Base-by-base conservation (phyloP, 2,888 invertebrate species). In the Anthoptus insignis region DNA sequence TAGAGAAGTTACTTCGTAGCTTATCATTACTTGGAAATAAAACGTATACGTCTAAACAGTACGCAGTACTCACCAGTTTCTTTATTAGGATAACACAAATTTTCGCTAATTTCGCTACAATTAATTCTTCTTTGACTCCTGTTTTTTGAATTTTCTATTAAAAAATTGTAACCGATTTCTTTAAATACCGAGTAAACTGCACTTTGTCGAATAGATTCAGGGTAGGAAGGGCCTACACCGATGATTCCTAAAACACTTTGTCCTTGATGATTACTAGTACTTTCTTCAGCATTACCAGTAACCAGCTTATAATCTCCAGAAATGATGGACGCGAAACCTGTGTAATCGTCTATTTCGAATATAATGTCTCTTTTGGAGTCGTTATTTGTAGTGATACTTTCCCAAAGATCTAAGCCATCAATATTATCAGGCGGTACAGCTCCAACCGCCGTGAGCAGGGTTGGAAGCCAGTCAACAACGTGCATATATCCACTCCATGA, bases 401-500 rank as follows among this genome's bases (percentile, higher is more conserved):
- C 71, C 93, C 93, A 93, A 8, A 85, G 80, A 72, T 89, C 79
- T 13, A 86, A 70, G 7, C 93, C 92, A 73, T 91, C 89, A 19
- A 92, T 81, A 49, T 77, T 73, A 21, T 67, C 21, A 3, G 88
- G 87, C 5, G 76, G 39, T 19, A 80, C 68, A 49, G 75, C 74
- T 34, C 86, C 88, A n/a, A 80, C 82, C 16, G 89, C 91, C 56
- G 73, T 74, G 49, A 94, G 82, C 7, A 96, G 86, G 0, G 98
- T 98, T 0, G 98, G 97, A 24, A 98, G 80, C 96, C 97, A 97
- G 82, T 98, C 98, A 11, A 94, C 94, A 3, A 97, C 94, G 78
- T 98, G 97, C 74, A 98, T 94, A 67, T 97, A 86, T 2, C 89
- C 90, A 39, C 85, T 84, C 88, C 88, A 92, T 42, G 81, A 71